Percentiles rank a stretch among this genome's conserved stretches.
These are phyloP conservation scores for Tethea ocularis DNA, from an alignment of 2,888 invertebrate genomes.

Conservation along the genomic window DNA sequence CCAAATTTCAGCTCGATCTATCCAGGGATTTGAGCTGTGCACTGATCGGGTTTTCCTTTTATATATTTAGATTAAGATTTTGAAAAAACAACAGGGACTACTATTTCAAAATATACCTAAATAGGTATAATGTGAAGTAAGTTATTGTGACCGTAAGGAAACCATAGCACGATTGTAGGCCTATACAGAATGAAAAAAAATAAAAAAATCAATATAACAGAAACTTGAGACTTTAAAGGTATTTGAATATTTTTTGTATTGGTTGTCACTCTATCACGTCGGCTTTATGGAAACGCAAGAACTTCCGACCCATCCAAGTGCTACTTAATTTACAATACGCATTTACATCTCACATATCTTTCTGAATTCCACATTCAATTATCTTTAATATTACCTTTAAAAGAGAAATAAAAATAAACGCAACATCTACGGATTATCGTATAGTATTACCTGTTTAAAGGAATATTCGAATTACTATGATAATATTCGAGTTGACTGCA, in stretches of 20 bases:
- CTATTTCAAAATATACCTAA: too few relatives aligned
- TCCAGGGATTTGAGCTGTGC: too few relatives aligned
- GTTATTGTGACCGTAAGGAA: too few relatives aligned
- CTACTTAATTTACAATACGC: neutral
- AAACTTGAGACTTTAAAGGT: neutral
- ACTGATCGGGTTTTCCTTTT: too few relatives aligned
- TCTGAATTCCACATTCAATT: constrained; percentile 29
- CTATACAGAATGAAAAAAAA: too few relatives aligned
- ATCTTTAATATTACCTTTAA: constrained; percentile 41
- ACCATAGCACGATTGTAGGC: too few relatives aligned
- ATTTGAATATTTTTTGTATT: neutral
- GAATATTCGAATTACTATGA: constrained; percentile 50
- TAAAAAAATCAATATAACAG: neutral
- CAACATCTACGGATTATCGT: constrained; percentile 34
- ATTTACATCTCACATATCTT: constrained; percentile 28
- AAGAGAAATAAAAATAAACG: constrained; percentile 46
- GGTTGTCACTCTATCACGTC: neutral
- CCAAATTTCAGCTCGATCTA: too few relatives aligned
- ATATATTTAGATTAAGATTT: too few relatives aligned
- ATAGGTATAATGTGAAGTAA: neutral
- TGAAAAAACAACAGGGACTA: too few relatives aligned
- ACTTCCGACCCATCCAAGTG: neutral
- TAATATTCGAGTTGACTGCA: constrained; percentile 57
- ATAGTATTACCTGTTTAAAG: constrained; percentile 37
- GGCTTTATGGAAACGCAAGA: neutral